Base-by-base conservation (phyloP, 2,888 invertebrate genomes). In the Drosophila anomelani region DNA sequence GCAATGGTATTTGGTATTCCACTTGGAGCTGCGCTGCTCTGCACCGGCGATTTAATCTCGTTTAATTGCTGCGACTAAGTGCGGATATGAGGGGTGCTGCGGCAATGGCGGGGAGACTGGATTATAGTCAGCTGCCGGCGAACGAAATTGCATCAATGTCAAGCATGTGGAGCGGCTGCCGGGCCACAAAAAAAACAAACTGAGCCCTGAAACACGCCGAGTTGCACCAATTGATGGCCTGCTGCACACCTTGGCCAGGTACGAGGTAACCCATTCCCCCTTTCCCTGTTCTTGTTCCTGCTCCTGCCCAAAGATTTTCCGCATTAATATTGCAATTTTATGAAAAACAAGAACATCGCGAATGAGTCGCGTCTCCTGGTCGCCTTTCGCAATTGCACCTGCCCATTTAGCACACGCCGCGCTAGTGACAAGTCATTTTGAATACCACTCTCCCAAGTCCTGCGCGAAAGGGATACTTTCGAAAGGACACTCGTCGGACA, bases 21-120 rank as follows among this genome's bases (percentile, higher is more conserved):
- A 81, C 81, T 82, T 82, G 77, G 78, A 29, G 29, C 29, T 29
- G 78, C 78, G 84, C 85, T 80, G 85, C 78, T 73, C 84, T 84
- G 81, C 87, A 78, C 83, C 76, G 77, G 79, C 84, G 84, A 84
- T 85, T 82, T 84, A 84, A 84, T 84, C 87, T 85, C 87, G 80
- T 76, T 84, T 84, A 84, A 84, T 84, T 84, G 85, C 68, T 60
- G 74, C 56, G 67, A 60, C 67, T 67, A 67, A 57, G 71, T 56
- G 32, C 36, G 56, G 41, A 60, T 67, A 23, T 58, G 54, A 10
- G 34, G 51, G 51, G 20, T 9, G 34, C 51, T 5, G 20, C 34
- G 51, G 51, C 51, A 34, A 3, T 15, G 53, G 57, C 13, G 43
- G 17, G 32, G 17, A 9, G 5, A 29, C 32, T 17, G 17, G 47